phyloP scores from a whole-genome alignment of 2,113 vertebrate species.

The Atractosteus spatula region DNA sequence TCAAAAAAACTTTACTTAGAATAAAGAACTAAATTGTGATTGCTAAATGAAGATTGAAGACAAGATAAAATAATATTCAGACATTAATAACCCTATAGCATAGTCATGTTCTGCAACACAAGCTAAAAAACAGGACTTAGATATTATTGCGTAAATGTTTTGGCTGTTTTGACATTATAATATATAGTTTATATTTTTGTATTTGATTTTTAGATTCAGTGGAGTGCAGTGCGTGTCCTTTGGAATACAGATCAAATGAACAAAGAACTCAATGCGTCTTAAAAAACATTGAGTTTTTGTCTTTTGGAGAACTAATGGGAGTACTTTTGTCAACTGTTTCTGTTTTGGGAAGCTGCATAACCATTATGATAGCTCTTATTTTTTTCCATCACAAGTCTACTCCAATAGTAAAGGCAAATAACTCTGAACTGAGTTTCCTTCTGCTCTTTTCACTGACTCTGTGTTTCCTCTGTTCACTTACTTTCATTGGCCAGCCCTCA shows the following conservation, averaged over 20 bases:
- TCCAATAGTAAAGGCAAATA: constrained; percentile 34
- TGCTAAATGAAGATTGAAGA: too few relatives aligned
- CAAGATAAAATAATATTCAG: too few relatives aligned
- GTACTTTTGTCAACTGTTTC: too few relatives aligned
- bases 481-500: constrained; percentile 30
- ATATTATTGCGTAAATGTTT: too few relatives aligned
- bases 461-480: constrained; percentile 48
- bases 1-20: too few relatives aligned
- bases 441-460: constrained; percentile 41
- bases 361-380: constrained; percentile 30
- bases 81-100: too few relatives aligned
- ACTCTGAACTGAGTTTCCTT: constrained; percentile 38
- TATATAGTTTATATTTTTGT: constrained; percentile 27
- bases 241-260: constrained; percentile 43
- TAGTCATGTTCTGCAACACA: too few relatives aligned
- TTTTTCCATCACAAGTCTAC: constrained; percentile 41
- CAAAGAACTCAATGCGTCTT: constrained; percentile 32
- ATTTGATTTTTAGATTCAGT: constrained; percentile 46
- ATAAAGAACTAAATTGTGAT: too few relatives aligned
- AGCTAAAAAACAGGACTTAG: too few relatives aligned
- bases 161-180: background rate
- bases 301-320: constrained; percentile 40
- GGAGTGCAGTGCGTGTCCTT: constrained; percentile 40
- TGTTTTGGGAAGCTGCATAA: constrained; percentile 32
- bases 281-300: constrained; percentile 46